Evolutionary conservation across 2,113 vertebrate genomes (phyloP).

Genomic region (Brevimyrus niger): DNA sequence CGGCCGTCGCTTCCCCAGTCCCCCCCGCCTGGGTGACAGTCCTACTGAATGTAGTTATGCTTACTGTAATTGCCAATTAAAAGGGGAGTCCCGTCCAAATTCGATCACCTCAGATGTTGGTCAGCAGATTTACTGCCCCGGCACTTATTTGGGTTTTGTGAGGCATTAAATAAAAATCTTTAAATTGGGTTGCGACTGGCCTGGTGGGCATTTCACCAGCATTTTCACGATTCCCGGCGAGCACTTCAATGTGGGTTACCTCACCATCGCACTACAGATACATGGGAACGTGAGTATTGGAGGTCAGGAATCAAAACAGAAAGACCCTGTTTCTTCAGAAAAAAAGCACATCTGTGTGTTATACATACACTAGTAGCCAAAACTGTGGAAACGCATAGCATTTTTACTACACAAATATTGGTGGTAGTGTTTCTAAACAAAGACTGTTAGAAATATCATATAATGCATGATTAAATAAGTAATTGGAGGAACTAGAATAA

Average conservation of each 20-base stretch:
- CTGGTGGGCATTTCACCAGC: not conserved
- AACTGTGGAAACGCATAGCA: too few relatives aligned
- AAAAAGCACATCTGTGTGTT: not conserved
- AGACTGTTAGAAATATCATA: too few relatives aligned
- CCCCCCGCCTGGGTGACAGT: not conserved
- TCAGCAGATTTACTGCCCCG: not conserved
- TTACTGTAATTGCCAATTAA: conserved; percentile 12
- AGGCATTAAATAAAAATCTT: not conserved
- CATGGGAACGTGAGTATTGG: not conserved
- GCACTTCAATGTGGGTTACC: not conserved
- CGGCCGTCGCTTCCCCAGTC: not conserved
- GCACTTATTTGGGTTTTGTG: not conserved
- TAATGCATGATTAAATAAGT: too few relatives aligned
- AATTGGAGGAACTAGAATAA: too few relatives aligned
- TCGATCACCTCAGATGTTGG: not conserved
- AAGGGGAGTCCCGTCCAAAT: not conserved
- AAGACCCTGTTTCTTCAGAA: not conserved
- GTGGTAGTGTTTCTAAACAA: too few relatives aligned
- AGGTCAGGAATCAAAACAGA: not conserved
- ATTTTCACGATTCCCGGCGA: not conserved
- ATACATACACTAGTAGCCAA: too few relatives aligned
- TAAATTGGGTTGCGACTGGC: not conserved
- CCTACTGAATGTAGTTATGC: not conserved
- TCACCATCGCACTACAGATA: not conserved
- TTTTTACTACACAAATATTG: too few relatives aligned